Evolutionary conservation across 2,888 invertebrate genomes (phyloP), one percentile per base, ranked within the genome.

Genomic region (Tricholauxania praeusta): DNA sequence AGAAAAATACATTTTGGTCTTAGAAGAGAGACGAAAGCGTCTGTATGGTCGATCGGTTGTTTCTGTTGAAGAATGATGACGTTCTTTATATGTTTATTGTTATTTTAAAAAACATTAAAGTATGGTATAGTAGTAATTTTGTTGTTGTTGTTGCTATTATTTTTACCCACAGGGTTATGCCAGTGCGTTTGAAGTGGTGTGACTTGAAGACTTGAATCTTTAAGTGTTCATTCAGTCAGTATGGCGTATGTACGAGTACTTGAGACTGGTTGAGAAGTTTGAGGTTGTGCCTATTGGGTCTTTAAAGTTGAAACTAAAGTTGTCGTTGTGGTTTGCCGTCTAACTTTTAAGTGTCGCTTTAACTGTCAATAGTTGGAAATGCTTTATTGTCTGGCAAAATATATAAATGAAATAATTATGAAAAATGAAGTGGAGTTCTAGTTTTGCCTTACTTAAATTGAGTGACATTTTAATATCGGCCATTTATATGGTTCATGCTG

Each of bases 331-430:
- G 55, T 55, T 32, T 39, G n/a, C 12, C 12, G 28, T 19, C 59
- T 32, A 15, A 12, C 7, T 12, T 28, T 60, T 32, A 28, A 60
- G 59, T 60, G 59, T 60, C 32, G 59, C 39, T 12, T 12, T 15
- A 60, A 32, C 59, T 60, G 39, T 60, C 59, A 32, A 60, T 60
- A 12, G 59, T 32, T 32, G 3, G 14, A 15, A 60, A 60, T 22
- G 28, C 28, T 60, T 60, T 60, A 22, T 10, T 39, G 10, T 39
- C 32, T 60, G 59, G 39, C 39, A 39, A 2, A 22, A 60, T 28
- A 60, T 28, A 15, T 60, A 12, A 60, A 60, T 28, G 32, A 60
- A 60, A 60, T 60, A 28, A 60, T 60, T 60, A 60, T 60, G 12
- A 12, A 57, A 2, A 57, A 57, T n/a, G 6, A n/a, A 57, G n/a